phyloP scores from a whole-genome alignment of 2,888 invertebrate species.

The Entomobrya multifasciata region DNA sequence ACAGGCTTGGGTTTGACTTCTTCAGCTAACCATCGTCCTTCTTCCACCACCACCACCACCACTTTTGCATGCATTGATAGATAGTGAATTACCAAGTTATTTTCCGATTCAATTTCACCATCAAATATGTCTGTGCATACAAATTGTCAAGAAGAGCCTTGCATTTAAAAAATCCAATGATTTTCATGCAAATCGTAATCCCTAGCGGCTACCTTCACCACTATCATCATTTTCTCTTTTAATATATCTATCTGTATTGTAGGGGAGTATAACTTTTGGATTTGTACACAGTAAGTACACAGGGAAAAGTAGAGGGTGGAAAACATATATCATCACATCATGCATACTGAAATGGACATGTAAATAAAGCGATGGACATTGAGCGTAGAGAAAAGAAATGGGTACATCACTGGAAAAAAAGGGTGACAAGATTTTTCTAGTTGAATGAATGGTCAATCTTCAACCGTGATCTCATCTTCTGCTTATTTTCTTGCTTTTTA shows the following conservation, averaged over 20 bases:
- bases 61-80: conserved; percentile 70
- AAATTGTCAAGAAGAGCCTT: conserved; percentile 68
- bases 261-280: too few relatives aligned
- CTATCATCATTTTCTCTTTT: conserved; percentile 46
- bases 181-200: conserved; percentile 74
- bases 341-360: conserved; percentile 39
- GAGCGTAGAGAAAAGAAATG: conserved; percentile 11
- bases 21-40: conserved; percentile 18
- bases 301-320: conserved; percentile 1
- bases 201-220: conserved; percentile 70
- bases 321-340: conserved; percentile 48
- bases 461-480: conserved; percentile 66
- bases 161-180: conserved; percentile 72
- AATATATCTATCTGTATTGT: too few relatives aligned
- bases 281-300: too few relatives aligned
- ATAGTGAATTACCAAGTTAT: conserved; percentile 72
- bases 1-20: conserved; percentile 6
- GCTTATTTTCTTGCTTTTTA: conserved; percentile 62
- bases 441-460: conserved; percentile 70
- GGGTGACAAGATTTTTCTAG: conserved; percentile 73
- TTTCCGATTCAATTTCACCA: conserved; percentile 73
- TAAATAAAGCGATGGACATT: conserved; percentile 21
- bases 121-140: conserved; percentile 74
- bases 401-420: conserved; percentile 8
- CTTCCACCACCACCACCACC: conserved; percentile 20